A percentile compares a stretch with the other conserved stretches of the same genome.
Conservation (phyloP, 37 sponge, comb jelly and placozoan species). For the Ephydatia muelleri region DNA sequence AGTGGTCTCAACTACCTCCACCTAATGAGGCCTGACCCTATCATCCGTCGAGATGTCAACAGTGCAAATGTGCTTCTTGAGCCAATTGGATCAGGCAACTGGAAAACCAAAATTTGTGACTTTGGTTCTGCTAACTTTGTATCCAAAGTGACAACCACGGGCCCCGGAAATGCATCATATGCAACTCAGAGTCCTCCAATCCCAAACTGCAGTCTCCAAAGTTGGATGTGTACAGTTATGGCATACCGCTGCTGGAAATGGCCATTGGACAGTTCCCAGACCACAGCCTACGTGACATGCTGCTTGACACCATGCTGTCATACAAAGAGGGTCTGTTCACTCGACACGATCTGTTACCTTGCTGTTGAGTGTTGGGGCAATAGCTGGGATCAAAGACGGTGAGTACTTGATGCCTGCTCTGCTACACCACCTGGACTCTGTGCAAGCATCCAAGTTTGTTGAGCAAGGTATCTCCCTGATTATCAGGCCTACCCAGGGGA, state of each 20-base stretch:
- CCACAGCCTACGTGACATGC: not conserved
- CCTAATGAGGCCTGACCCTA: conserved; percentile 41
- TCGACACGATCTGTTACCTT: too few relatives aligned
- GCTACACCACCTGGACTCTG: too few relatives aligned
- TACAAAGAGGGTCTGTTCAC: too few relatives aligned
- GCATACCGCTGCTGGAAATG: conserved; percentile 58
- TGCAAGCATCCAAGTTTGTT: too few relatives aligned
- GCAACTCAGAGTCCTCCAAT: conserved; percentile 53
- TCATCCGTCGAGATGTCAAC: conserved; percentile 68
- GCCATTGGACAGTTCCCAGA: conserved; percentile 34
- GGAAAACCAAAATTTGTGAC: conserved; percentile 61
- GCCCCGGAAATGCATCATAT: conserved; percentile 44
- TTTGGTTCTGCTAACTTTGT: conserved; percentile 68
- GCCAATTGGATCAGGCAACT: not conserved
- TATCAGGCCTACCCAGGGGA: too few relatives aligned
- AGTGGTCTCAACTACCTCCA: conserved; percentile 58
- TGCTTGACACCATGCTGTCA: not conserved
- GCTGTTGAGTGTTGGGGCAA: too few relatives aligned
- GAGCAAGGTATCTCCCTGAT: too few relatives aligned
- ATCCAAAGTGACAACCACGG: not conserved
- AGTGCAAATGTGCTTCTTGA: conserved; percentile 62
- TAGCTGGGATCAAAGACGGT: too few relatives aligned
- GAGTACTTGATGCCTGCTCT: too few relatives aligned
- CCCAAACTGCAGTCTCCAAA: conserved; percentile 36
- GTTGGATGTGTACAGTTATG: conserved; percentile 68